A percentile compares a stretch with the other conserved stretches of the same genome.
These are phyloP conservation scores for Hucho hucho DNA, from an alignment of 2,113 vertebrate genomes.

Conservation along the genomic window DNA sequence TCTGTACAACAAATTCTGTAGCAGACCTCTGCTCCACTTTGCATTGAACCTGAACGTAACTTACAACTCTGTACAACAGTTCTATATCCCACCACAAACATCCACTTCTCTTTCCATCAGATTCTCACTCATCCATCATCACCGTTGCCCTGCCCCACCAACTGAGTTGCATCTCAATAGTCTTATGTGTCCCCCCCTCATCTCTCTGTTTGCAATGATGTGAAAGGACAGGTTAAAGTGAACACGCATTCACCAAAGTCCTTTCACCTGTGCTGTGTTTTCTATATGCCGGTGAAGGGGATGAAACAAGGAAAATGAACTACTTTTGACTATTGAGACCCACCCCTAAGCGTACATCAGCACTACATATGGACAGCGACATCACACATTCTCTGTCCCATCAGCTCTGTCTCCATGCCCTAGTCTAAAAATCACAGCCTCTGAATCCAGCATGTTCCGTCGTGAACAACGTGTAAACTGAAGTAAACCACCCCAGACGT, in stretches of 20 bases:
- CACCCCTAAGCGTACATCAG: neutral
- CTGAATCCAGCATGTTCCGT: slow-evolving; percentile 53
- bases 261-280: neutral
- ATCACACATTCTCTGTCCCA: slow-evolving; percentile 4
- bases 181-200: neutral
- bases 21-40: slow-evolving; percentile 35
- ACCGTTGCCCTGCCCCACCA: slow-evolving; percentile 2
- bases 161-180: neutral
- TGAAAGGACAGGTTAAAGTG: neutral
- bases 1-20: slow-evolving; percentile 67
- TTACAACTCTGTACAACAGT: slow-evolving; percentile 33
- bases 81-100: slow-evolving; percentile 11
- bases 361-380: neutral
- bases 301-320: neutral
- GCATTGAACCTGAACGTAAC: slow-evolving; percentile 58
- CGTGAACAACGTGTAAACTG: neutral
- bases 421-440: slow-evolving; percentile 1
- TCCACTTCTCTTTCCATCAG: neutral
- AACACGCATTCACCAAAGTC: neutral
- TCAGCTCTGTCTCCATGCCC: slow-evolving; percentile 11
- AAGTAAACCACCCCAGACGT: neutral
- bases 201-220: no score
- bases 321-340: neutral
- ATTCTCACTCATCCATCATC: neutral
- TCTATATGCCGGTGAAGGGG: slow-evolving; percentile 10